phyloP scores from a whole-genome alignment of 2,797 vertebrate species.

The Xyrichtys novacula region DNA sequence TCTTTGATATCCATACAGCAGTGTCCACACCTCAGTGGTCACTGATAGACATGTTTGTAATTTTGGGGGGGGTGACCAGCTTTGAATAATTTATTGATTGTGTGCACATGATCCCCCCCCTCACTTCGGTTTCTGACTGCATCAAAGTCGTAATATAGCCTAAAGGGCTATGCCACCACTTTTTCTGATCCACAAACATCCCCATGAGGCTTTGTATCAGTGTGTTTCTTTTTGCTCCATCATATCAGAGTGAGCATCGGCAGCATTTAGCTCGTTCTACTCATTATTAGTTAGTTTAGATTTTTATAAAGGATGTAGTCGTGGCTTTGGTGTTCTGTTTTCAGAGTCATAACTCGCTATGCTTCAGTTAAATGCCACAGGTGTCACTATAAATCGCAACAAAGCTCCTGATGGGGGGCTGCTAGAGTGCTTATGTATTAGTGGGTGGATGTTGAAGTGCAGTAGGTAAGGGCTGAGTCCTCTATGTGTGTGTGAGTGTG shows the following conservation, averaged over 20 bases:
- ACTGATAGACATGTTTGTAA: constrained; percentile 35
- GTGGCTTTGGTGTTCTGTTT: too few relatives aligned
- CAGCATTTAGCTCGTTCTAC: constrained; percentile 21
- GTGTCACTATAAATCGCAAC: constrained; percentile 47
- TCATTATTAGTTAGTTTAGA: constrained; percentile 26
- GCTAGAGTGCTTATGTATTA: constrained; percentile 10
- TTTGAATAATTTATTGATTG: constrained; percentile 33
- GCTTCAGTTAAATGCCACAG: constrained; percentile 58
- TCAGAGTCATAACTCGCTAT: constrained; percentile 47
- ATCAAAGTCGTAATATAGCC: constrained; percentile 24
- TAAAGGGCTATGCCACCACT: constrained; percentile 40
- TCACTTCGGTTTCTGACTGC: constrained; percentile 19
- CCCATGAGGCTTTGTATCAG: constrained; percentile 25
- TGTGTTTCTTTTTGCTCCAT: constrained; percentile 24
- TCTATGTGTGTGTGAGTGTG: constrained; percentile 42
- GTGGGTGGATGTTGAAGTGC: constrained; percentile 34
- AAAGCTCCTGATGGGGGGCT: constrained; percentile 48
- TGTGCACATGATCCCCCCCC: constrained; percentile 24
- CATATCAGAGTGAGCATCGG: constrained; percentile 6
- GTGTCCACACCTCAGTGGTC: constrained; percentile 13
- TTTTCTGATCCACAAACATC: constrained; percentile 41
- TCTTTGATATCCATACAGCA: constrained; percentile 31
- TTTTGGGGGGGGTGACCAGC: constrained; percentile 26
- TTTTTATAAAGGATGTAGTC: constrained; percentile 40
- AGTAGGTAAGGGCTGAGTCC: constrained; percentile 27